A percentile compares a stretch with the other conserved stretches of the same genome.
phyloP scores from a whole-genome alignment of 1,140 invertebrate genomes.

The Drosophila truncata region DNA sequence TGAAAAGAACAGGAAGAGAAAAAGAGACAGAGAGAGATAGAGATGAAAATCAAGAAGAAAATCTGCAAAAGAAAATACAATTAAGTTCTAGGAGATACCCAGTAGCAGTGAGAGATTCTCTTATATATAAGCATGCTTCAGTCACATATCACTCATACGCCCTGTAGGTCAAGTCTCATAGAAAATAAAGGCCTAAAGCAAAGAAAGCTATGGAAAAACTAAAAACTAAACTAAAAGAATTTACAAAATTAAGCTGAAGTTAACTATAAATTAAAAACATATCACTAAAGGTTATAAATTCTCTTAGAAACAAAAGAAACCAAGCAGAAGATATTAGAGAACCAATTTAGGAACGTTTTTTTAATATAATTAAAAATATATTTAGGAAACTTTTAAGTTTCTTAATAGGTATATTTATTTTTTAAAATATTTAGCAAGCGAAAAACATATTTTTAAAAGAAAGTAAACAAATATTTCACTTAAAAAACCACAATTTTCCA shows the following conservation, averaged over 20 bases:
- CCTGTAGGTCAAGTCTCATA: not conserved
- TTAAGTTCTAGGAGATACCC: not conserved
- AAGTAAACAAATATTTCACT: too few relatives aligned
- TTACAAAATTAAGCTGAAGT: not conserved
- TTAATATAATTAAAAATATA: too few relatives aligned
- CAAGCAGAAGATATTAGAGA: too few relatives aligned
- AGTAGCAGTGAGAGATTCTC: not conserved
- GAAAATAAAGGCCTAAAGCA: not conserved
- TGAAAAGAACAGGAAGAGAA: not conserved
- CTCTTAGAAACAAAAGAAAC: not conserved
- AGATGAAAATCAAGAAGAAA: constrained; percentile 8
- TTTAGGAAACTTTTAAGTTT: too few relatives aligned
- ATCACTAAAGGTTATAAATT: accelerated
- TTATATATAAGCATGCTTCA: not conserved
- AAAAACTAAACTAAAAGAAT: not conserved
- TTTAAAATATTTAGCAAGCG: too few relatives aligned
- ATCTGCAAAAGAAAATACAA: constrained; percentile 2
- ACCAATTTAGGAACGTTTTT: too few relatives aligned
- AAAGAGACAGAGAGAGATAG: not conserved
- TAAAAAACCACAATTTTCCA: too few relatives aligned
- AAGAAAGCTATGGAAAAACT: not conserved
- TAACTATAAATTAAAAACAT: not conserved
- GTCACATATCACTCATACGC: not conserved
- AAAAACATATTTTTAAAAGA: too few relatives aligned
- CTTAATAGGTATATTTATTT: too few relatives aligned